Conservation (phyloP, 37 sponge, comb jelly and placozoan species). For the Oopsacas minuta region DNA sequence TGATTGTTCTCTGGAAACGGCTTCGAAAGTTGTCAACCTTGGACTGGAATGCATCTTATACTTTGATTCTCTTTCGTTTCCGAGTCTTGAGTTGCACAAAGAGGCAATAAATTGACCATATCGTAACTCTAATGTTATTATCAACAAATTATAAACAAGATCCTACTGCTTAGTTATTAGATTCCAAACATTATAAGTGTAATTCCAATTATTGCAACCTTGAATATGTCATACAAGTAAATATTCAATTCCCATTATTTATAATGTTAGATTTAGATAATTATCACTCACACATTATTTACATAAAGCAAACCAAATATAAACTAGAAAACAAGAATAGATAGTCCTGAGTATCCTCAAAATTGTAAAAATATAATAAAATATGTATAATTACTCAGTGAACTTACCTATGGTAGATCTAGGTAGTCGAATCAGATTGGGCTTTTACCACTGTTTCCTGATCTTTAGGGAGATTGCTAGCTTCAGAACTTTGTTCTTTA, state of each 20-base stretch:
- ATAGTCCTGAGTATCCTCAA: neutral
- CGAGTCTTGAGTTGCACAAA: neutral
- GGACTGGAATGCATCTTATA: neutral
- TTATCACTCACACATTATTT: neutral
- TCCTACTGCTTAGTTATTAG: neutral
- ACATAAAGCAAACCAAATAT: neutral
- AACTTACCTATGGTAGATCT: too few species aligned
- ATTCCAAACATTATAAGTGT: neutral
- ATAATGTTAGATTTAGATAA: too few species aligned
- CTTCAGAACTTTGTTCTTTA: too few species aligned
- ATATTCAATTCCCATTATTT: too few species aligned
- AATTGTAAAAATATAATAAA: constrained; percentile 15
- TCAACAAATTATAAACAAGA: neutral
- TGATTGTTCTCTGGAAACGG: neutral
- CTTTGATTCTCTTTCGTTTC: constrained; percentile 18
- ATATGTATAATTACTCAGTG: constrained; percentile 20
- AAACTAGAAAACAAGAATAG: constrained; percentile 5
- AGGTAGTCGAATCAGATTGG: too few species aligned
- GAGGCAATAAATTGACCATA: too few species aligned
- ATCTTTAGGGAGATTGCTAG: too few species aligned
- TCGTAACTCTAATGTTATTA: neutral
- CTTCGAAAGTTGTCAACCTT: constrained; percentile 3
- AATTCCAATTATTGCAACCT: too few species aligned
- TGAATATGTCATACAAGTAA: too few species aligned
- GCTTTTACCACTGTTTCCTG: too few species aligned